Percentiles rank a stretch among this genome's conserved stretches.
Evolutionary conservation across 2,113 vertebrate genomes (phyloP).

Genomic region (Dendropsophus ebraccatus): DNA sequence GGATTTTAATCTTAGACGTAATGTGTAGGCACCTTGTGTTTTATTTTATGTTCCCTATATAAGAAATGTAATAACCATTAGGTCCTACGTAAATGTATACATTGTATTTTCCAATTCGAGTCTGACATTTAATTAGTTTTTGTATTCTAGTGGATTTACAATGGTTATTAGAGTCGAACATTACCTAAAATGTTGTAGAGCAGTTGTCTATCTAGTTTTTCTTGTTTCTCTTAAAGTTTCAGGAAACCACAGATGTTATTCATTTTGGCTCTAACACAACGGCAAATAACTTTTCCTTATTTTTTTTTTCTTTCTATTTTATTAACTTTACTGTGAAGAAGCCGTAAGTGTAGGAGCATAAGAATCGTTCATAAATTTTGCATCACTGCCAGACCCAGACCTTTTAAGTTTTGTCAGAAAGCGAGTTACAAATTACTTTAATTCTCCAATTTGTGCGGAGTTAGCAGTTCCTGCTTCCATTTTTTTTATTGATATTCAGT

Average conservation of each 20-base stretch:
- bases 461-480: constrained; percentile 21
- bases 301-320: constrained; percentile 10
- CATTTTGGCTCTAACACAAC: background rate
- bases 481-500: constrained; percentile 30
- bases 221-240: background rate
- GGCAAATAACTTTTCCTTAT: background rate
- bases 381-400: constrained; percentile 33
- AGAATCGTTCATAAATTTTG: constrained; percentile 48
- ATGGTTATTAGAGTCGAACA: background rate
- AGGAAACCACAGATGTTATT: constrained; percentile 15
- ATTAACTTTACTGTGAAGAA: constrained; percentile 14
- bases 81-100: background rate
- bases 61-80: background rate
- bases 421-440: constrained; percentile 50
- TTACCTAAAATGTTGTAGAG: background rate
- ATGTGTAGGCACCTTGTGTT: background rate
- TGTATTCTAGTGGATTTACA: constrained; percentile 1
- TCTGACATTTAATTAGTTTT: background rate
- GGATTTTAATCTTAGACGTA: background rate
- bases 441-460: constrained; percentile 39
- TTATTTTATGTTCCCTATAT: background rate
- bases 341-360: background rate
- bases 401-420: constrained; percentile 47
- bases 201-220: background rate
- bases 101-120: background rate